These are phyloP conservation scores for Mythimna ferrago DNA, from an alignment of 2,888 invertebrate genomes.

Conservation along the genomic window DNA sequence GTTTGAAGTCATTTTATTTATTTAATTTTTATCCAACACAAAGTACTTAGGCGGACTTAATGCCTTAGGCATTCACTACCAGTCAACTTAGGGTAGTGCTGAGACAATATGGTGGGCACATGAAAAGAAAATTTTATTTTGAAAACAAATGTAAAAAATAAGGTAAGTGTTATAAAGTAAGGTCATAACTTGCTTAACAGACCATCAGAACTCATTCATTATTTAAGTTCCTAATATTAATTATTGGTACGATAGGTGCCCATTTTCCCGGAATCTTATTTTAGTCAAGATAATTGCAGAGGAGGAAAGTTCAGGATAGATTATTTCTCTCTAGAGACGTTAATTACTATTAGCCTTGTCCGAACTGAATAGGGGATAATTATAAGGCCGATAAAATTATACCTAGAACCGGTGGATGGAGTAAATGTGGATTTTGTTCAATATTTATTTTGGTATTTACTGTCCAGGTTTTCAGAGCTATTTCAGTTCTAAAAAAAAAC, in stretches of 20 bases:
- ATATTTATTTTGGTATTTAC: neutral
- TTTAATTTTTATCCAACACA: no score
- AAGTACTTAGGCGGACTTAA: no score
- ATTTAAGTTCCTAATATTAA: neutral
- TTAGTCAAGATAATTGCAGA: slow-evolving; percentile 9
- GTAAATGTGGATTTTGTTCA: neutral
- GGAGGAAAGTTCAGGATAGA: slow-evolving; percentile 5
- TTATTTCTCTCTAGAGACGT: slow-evolving; percentile 19
- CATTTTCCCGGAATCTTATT: slow-evolving; percentile 2
- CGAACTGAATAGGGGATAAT: slow-evolving; percentile 26
- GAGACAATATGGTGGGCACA: no score
- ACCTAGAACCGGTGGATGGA: neutral
- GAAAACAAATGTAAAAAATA: no score
- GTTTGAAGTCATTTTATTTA: neutral
- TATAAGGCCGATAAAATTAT: slow-evolving; percentile 14
- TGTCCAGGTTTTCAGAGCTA: neutral
- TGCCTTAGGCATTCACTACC: no score
- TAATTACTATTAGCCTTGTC: slow-evolving; percentile 30
- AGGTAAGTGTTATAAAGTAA: no score
- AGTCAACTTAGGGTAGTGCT: no score
- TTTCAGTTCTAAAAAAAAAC: neutral
- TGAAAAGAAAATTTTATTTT: no score
- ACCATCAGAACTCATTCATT: neutral
- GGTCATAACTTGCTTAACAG: no score
- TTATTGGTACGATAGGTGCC: neutral